phyloP scores from a whole-genome alignment of 2,113 vertebrate genomes.

The Blennius ocellaris region DNA sequence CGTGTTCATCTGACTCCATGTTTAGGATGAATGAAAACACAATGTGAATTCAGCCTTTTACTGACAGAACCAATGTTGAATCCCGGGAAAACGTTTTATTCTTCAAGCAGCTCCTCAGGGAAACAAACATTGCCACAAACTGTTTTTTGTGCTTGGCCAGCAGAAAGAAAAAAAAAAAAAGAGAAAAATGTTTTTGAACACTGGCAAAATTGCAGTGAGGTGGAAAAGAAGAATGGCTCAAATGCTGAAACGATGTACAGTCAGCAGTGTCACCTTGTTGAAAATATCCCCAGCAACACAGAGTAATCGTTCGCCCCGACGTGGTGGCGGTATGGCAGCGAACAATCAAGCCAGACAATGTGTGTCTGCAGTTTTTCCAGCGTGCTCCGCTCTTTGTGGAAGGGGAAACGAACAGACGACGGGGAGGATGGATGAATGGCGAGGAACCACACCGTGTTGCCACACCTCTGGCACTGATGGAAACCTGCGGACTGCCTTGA shows the following conservation, averaged over 20 bases:
- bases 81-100: conserved; percentile 25
- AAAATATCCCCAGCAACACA: background rate
- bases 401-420: background rate
- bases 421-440: conserved; percentile 2
- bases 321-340: conserved; percentile 5
- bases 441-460: conserved; percentile 35
- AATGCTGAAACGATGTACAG: conserved; percentile 48
- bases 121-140: conserved; percentile 57
- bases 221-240: conserved; percentile 37
- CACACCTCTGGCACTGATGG: conserved; percentile 61
- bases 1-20: background rate
- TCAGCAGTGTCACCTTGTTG: conserved; percentile 43
- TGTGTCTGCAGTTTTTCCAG: conserved; percentile 13
- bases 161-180: conserved; percentile 47
- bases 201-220: conserved; percentile 24
- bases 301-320: conserved; percentile 13
- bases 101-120: conserved; percentile 20
- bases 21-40: conserved; percentile 45
- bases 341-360: conserved; percentile 43
- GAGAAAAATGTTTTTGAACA: conserved; percentile 53
- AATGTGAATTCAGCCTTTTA: conserved; percentile 47
- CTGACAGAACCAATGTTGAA: conserved; percentile 31
- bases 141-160: conserved; percentile 64
- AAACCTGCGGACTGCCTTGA: conserved; percentile 61
- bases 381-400: background rate